Conservation (phyloP, 2,888 invertebrate genomes). For the Cremastinae sp. region DNA sequence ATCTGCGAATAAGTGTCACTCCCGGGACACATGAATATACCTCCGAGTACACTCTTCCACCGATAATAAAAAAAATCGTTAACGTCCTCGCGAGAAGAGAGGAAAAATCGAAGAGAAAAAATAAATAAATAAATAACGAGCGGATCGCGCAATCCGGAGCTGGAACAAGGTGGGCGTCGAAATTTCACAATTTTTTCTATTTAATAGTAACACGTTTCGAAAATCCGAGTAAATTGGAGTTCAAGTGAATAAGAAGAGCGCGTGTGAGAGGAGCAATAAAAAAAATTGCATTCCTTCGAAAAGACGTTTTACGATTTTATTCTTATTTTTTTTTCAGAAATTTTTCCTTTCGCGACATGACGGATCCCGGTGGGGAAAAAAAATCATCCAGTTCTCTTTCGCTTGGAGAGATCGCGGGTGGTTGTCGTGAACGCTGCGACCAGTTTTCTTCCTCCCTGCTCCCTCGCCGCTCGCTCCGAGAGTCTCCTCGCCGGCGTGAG, state of each 20-base stretch:
- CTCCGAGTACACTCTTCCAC: neutral
- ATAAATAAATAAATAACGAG: conserved; percentile 12
- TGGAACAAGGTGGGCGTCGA: neutral
- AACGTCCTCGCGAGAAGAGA: neutral
- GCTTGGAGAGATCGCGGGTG: conserved; percentile 42
- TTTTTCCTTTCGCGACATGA: conserved; percentile 18
- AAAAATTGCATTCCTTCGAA: conserved; percentile 34
- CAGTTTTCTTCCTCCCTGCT: neutral
- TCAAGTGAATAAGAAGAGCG: conserved; percentile 1
- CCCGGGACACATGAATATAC: neutral
- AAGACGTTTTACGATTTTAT: too few relatives aligned
- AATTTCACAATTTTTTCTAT: neutral
- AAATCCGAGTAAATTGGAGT: neutral
- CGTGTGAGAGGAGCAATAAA: neutral
- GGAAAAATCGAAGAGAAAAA: too few relatives aligned
- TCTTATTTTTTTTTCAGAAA: conserved; percentile 10
- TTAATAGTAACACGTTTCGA: conserved; percentile 13
- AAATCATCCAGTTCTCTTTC: conserved; percentile 5
- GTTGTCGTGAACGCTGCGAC: conserved; percentile 39
- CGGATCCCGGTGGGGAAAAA: neutral
- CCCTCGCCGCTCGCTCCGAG: conserved; percentile 1
- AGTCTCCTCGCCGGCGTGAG: conserved; percentile 22
- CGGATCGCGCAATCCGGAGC: conserved; percentile 8
- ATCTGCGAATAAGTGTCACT: conserved; percentile 29
- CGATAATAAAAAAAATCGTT: neutral